Evolutionary conservation across 1,140 invertebrate species (phyloP).

Genomic region (Orius laevigatus): DNA sequence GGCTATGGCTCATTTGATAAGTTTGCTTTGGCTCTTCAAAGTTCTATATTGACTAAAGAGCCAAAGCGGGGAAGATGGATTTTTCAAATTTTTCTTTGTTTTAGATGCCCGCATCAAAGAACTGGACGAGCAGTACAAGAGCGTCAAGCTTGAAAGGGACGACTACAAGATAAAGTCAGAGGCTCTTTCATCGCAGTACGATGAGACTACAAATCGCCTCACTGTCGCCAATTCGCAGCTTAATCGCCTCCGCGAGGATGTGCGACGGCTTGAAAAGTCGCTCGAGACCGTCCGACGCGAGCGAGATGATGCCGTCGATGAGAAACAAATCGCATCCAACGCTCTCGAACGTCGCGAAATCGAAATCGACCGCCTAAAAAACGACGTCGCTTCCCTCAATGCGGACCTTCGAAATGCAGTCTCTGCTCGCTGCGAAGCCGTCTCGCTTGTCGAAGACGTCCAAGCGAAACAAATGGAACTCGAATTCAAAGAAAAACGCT

Average conservation of each 20-base stretch:
- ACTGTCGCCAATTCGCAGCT: constrained; percentile 40
- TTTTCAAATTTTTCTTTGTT: constrained; percentile 11
- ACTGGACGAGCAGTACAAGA: constrained; percentile 23
- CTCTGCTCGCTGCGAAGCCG: constrained; percentile 63
- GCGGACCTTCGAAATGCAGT: constrained; percentile 50
- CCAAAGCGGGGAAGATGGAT: background rate
- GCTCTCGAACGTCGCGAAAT: constrained; percentile 48
- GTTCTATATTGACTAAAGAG: too few relatives aligned
- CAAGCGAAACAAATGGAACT: constrained; percentile 57
- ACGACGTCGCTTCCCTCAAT: constrained; percentile 41
- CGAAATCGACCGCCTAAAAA: constrained; percentile 48
- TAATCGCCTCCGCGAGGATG: constrained; percentile 39
- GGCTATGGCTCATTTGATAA: too few relatives aligned
- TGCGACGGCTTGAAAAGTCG: constrained; percentile 33
- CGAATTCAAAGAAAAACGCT: constrained; percentile 62
- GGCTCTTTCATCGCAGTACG: constrained; percentile 41
- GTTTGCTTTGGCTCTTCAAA: too few relatives aligned
- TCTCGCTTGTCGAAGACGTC: constrained; percentile 62
- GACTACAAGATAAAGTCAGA: constrained; percentile 42
- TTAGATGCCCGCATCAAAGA: constrained; percentile 21
- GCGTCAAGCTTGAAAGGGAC: constrained; percentile 32
- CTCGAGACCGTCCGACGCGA: constrained; percentile 35
- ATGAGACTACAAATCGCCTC: constrained; percentile 40
- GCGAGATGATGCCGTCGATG: constrained; percentile 45
- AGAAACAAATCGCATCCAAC: constrained; percentile 48